These are phyloP conservation scores for Mola mola DNA, from an alignment of 2,113 vertebrate genomes.

Conservation along the genomic window DNA sequence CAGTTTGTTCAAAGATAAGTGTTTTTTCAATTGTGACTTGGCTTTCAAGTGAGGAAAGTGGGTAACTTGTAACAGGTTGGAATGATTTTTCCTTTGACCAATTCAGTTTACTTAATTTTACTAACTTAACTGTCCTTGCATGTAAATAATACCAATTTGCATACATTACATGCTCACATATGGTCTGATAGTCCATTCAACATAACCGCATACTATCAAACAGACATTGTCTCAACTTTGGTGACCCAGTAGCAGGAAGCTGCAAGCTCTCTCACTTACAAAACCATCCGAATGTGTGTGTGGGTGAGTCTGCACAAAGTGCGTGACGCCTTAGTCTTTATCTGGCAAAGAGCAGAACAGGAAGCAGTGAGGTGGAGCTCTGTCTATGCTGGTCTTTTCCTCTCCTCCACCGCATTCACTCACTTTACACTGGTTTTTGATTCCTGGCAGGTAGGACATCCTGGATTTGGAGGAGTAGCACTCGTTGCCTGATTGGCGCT, in stretches of 20 bases:
- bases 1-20: too few relatives aligned
- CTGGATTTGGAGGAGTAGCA: slow-evolving; percentile 62
- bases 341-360: slow-evolving; percentile 74
- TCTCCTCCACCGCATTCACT: slow-evolving; percentile 61
- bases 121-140: too few relatives aligned
- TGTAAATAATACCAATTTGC: too few relatives aligned
- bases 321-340: slow-evolving; percentile 67
- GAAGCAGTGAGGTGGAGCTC: slow-evolving; percentile 73
- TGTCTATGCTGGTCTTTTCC: slow-evolving; percentile 54
- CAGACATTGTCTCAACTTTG: slow-evolving; percentile 43
- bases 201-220: slow-evolving; percentile 19
- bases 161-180: too few relatives aligned
- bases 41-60: background rate
- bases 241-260: slow-evolving; percentile 68
- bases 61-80: too few relatives aligned
- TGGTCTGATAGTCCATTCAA: background rate
- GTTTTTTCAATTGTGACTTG: background rate
- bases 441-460: slow-evolving; percentile 69
- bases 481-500: slow-evolving; percentile 30
- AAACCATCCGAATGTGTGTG: slow-evolving; percentile 50
- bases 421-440: slow-evolving; percentile 56
- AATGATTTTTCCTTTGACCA: slow-evolving; percentile 12
- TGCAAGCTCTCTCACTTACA: slow-evolving; percentile 63
- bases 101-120: too few relatives aligned
- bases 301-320: slow-evolving; percentile 41